Evolutionary conservation across 2,113 vertebrate species (phyloP).

Genomic region (Corythaeola cristata): DNA sequence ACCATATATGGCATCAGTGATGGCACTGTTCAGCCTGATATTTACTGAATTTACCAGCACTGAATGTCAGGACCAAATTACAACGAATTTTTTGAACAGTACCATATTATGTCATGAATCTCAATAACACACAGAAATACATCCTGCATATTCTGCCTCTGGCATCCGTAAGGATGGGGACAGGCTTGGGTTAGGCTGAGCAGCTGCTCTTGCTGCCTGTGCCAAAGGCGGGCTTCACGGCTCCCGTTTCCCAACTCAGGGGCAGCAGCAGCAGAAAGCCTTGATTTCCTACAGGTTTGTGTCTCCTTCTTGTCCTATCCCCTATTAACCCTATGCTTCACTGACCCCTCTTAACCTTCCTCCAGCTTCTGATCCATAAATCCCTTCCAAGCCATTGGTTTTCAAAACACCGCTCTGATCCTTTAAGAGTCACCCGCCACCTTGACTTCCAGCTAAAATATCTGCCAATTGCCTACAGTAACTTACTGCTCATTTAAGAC

Average conservation of each 20-base stretch:
- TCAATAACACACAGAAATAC: not conserved
- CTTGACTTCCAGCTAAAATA: not conserved
- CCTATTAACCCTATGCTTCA: not conserved
- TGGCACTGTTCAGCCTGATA: not conserved
- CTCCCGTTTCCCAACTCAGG: accelerated
- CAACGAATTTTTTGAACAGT: not conserved
- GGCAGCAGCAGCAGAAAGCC: not conserved
- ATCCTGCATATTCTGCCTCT: not conserved
- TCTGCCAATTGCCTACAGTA: not conserved
- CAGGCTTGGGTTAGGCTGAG: not conserved
- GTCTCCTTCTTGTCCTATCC: not conserved
- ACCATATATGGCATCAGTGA: not conserved
- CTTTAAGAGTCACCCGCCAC: not conserved
- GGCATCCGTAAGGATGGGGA: not conserved
- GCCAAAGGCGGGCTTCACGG: not conserved
- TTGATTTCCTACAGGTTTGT: not conserved
- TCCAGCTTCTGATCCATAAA: not conserved
- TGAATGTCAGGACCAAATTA: not conserved
- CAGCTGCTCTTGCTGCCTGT: not conserved
- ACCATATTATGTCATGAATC: not conserved
- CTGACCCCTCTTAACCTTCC: not conserved
- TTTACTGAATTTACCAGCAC: not conserved
- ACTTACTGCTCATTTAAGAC: not conserved
- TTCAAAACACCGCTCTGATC: not conserved
- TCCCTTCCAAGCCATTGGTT: not conserved